Evolutionary conservation across 2,797 vertebrate genomes (phyloP), one percentile per base, ranked within the genome.

Genomic region (Clarias fuscus): DNA sequence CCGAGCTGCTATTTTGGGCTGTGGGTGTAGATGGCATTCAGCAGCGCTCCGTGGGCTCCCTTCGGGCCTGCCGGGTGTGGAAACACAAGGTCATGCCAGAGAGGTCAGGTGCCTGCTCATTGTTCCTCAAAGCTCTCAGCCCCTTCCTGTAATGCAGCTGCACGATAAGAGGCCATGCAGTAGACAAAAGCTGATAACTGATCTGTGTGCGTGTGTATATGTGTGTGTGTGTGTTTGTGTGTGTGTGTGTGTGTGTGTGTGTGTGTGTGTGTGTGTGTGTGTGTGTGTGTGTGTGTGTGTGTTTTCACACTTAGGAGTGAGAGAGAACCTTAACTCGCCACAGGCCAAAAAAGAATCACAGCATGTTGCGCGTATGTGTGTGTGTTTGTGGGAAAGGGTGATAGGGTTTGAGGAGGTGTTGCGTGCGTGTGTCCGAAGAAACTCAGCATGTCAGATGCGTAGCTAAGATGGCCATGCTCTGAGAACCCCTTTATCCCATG

Each of bases 161-260:
- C 89, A 90, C 96, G 97, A 98, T 98, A 97, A 98, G 96, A 93
- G 91, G 93, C 43, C 88, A 67, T 94, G 89, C 91, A 91, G 83
- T 94, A 96, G 96, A 98, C 97, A 98, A 97, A 97, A 95, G 96
- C 96, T 83, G 89, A 95, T 97, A 98, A 97, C 96, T 96, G 96
- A 97, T 95, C 93, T 91, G 91, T 89, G 92, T 90, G 86, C 89
- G 89, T 88, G 85, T 73, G 88, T 87, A 6, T 27, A 7, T 76
- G 17, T 30, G 68, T 89, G 64, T 89, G 90, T 80, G 30, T 61
- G 37, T 72, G 71, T 77, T 68, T 82, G 86, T 86, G 84, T 73
- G 61, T 82, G 62, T 73, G 78, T 83, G 80, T 65, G 78, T 64
- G 73, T 53, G 73, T 77, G 84, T 85, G 71, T 82, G 79, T 75